Percentiles rank a stretch among this genome's conserved stretches.
These are phyloP conservation scores for Oriolus oriolus DNA, from an alignment of 2,113 vertebrate species.

Conservation along the genomic window DNA sequence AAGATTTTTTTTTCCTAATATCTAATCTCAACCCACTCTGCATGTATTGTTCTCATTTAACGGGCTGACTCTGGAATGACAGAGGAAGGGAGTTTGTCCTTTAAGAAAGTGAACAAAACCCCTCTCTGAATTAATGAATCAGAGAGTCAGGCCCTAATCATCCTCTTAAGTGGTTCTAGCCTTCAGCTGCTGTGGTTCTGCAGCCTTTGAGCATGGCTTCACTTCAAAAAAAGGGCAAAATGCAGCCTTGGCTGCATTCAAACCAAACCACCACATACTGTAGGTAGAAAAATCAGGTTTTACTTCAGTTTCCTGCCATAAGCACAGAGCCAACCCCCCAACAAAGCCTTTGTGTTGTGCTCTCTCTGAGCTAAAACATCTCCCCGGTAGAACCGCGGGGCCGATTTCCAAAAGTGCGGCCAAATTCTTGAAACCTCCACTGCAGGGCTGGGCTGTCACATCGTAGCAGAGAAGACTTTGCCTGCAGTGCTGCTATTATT, in stretches of 20 bases:
- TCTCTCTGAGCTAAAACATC: not conserved
- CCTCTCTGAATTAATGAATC: not conserved
- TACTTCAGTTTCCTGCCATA: not conserved
- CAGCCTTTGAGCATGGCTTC: not conserved
- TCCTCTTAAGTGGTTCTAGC: not conserved
- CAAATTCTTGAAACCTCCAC: not conserved
- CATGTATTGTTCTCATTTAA: not conserved
- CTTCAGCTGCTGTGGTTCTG: not conserved
- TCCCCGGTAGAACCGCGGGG: not conserved
- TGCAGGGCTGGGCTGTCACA: conserved; percentile 3
- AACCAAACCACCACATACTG: not conserved
- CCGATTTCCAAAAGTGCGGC: not conserved
- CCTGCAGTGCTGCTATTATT: conserved; percentile 22
- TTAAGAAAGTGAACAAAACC: not conserved
- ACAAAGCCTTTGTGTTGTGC: not conserved
- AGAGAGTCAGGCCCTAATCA: not conserved
- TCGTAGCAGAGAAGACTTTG: not conserved
- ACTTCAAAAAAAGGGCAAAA: not conserved
- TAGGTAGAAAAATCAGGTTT: not conserved
- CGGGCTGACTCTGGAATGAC: not conserved
- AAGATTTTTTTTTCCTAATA: not conserved
- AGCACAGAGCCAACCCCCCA: not conserved
- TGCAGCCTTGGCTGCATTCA: not conserved
- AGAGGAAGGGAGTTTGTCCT: not conserved
- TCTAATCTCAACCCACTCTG: not conserved